Evolutionary conservation across 2,113 vertebrate genomes (phyloP), one percentile per base, ranked within the genome.

Genomic region (Pteronura brasiliensis): DNA sequence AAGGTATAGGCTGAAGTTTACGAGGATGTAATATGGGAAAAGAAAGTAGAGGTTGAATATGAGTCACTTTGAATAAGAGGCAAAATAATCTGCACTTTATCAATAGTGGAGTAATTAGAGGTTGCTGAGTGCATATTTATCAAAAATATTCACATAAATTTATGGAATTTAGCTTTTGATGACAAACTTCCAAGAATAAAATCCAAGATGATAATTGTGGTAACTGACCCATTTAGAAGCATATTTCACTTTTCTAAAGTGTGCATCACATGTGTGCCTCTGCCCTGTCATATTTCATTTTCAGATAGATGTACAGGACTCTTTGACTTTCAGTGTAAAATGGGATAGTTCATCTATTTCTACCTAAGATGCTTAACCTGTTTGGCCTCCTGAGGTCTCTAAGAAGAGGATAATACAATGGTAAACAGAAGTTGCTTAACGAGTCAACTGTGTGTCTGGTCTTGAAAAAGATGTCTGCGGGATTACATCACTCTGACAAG

Each of bases 351-450:
- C n/a, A 34, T 52, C 69, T 94, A 47, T 85, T 97, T 95, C 93
- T 91, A 88, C 65, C 72, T 79, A 44, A 25, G 42, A 89, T 77
- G 25, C 21, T 86, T 87, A 82, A 52, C 14, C 15, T 79, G n/a
- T 80, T 88, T 57, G 18, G 42, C 72, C 61, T 93, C 34, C 57
- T 71, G 61, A 87, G 34, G 42, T 80, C 77, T 96, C 39, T 47
- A 77, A 88, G 20, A 92, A 23, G 34, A 92, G 29, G 7, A n/a
- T 39, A 80, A 55, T 31, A 76, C 5, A 82, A 42, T 29, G 67
- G 14, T 67, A 94, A 91, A 90, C 25, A 97, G 67, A 96, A 83
- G 81, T 92, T 87, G 90, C 17, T 92, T 96, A 91, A 52, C 83
- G 23, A 93, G 21, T 91, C 80, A 92, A 61, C 21, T 76, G 7